Conservation (phyloP, 2,888 invertebrate species). For the Aphodius sticticus region DNA sequence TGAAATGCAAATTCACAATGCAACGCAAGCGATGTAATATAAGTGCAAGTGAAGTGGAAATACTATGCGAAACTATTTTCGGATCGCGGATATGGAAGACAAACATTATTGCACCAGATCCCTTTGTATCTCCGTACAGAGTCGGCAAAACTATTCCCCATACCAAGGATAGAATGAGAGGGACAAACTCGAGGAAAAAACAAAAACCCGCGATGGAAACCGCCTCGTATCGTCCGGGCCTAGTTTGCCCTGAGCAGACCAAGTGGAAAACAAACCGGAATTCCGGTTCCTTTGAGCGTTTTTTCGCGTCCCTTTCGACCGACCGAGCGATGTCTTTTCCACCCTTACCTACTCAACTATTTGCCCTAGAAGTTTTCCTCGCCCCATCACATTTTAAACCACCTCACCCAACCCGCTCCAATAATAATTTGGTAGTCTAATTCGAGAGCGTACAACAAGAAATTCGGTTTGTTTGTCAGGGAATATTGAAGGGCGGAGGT, state of each 20-base stretch:
- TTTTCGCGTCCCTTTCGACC: background rate
- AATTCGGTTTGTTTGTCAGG: constrained; percentile 47
- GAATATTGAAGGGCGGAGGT: background rate
- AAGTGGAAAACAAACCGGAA: constrained; percentile 4
- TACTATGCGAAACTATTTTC: background rate
- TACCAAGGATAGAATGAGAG: background rate
- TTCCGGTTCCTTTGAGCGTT: background rate
- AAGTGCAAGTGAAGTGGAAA: background rate
- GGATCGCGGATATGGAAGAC: background rate
- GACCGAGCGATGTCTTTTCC: background rate
- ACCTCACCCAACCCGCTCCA: constrained; percentile 22
- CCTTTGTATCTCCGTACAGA: background rate
- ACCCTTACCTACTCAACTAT: background rate
- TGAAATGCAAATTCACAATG: background rate
- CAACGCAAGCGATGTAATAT: background rate
- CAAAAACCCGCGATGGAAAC: background rate
- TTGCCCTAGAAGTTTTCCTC: background rate
- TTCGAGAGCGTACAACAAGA: constrained; percentile 44
- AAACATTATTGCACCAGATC: background rate
- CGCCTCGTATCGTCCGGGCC: background rate
- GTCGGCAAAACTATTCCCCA: background rate
- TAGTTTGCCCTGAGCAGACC: background rate
- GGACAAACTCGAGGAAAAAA: background rate
- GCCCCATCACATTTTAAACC: background rate
- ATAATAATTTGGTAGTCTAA: constrained; percentile 51